Conservation (phyloP, 2,797 vertebrate species). For the Pangasius djambal region DNA sequence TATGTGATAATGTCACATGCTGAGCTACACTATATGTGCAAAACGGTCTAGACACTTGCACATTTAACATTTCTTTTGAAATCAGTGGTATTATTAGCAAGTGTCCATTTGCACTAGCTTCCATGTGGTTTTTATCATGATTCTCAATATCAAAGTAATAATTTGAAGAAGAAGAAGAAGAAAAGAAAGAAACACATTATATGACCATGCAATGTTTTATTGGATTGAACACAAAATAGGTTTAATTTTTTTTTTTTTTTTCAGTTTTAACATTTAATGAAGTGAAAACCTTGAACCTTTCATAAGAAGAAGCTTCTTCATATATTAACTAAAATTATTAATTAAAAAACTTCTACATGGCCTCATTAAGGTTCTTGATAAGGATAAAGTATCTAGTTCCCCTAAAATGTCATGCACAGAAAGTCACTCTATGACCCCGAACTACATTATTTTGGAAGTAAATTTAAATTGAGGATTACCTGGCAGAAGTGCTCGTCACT, state of each 20-base stretch:
- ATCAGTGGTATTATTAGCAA: background rate
- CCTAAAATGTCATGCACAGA: background rate
- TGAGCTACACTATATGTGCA: background rate
- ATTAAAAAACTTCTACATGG: background rate
- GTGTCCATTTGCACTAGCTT: background rate
- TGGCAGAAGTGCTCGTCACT: background rate
- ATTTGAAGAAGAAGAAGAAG: background rate
- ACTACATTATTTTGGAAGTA: background rate
- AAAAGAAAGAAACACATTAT: no score
- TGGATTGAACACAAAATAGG: background rate
- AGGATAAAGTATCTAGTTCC: background rate
- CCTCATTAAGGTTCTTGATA: background rate
- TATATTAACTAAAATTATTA: background rate
- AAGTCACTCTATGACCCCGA: background rate
- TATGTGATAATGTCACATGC: background rate
- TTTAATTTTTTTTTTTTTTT: no score
- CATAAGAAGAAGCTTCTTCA: background rate
- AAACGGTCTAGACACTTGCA: background rate
- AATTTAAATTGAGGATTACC: background rate
- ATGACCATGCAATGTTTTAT: background rate
- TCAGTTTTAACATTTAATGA: no score
- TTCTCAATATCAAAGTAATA: background rate
- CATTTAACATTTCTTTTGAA: background rate
- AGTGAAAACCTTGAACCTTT: no score
- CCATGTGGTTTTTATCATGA: no score